Evolutionary conservation across 1,140 invertebrate genomes (phyloP), one percentile per base, ranked within the genome.

Genomic region (Megalonaias nervosa): DNA sequence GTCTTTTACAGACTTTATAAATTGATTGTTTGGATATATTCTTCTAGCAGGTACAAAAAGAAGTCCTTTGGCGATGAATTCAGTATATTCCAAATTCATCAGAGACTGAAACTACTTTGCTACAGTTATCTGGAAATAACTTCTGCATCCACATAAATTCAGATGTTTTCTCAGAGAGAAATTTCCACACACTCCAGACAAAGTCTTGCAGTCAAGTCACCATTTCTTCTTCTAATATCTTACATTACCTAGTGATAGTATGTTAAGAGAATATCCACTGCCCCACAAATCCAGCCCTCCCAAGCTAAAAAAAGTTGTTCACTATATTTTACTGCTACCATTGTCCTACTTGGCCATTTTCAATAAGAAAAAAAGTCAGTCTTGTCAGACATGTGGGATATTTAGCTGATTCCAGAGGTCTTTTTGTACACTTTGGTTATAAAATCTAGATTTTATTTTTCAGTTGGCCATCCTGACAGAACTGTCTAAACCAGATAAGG

Each of bases 401-500:
- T 64, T 17, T 2, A 2, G 65, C 16, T 65, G 55, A 21, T 13
- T 62, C 1, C n/a, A n/a, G 58, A 56, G 19, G 23, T 57, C 17
- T 23, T 64, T n/a, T 68, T 56, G 21, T 23, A 31, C 38, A 61
- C 14, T 19, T 59, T 21, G 57, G 68, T 16, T 59, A 56, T 14
- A 58, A 64, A 15, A 66, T 48, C 17, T 69, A 56, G 74, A 75
- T 31, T 73, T 80, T 71, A 26, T 74, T 66, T 81, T 84, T 17
- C 82, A 90, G 88, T 82, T 89, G 74, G 86, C 86, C n/a, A 87
- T 90, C 59, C 71, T 90, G 14, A 85, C 83, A 68, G 89, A 89
- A 68, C 75, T 90, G 5, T 78, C 88, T n/a, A 86, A 84, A 61
- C 81, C 84, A 62, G 85, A 86, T 55, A 67, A 74, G 6, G 55